Evolutionary conservation across 2,113 vertebrate genomes (phyloP).

Genomic region (Ranitomeya variabilis): DNA sequence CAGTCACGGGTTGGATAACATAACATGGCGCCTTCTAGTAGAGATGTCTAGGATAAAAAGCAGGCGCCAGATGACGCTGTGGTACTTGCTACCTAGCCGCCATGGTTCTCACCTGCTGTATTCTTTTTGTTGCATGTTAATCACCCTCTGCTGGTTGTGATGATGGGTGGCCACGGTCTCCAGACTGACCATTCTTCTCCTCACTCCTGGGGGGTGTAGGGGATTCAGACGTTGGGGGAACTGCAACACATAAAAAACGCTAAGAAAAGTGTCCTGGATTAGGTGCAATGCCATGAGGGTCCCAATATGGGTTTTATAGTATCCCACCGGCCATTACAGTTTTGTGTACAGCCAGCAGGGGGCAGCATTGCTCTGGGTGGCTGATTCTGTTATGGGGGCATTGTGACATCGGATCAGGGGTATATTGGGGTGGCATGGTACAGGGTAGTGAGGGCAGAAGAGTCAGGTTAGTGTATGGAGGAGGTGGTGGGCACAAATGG

Average conservation of each 20-base stretch:
- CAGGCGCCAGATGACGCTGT: background rate
- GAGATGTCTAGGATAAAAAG: no score
- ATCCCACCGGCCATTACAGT: background rate
- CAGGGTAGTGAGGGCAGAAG: no score
- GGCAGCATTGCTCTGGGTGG: background rate
- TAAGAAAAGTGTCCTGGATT: background rate
- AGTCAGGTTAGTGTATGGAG: no score
- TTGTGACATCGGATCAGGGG: no score
- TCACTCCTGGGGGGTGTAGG: conserved; percentile 67
- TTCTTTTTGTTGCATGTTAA: conserved; percentile 71
- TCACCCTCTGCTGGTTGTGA: conserved; percentile 72
- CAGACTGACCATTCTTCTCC: conserved; percentile 69
- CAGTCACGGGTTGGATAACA: background rate
- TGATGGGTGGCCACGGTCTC: conserved; percentile 71
- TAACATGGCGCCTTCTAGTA: background rate
- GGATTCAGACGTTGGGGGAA: conserved; percentile 68
- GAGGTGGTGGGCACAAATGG: no score
- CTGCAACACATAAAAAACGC: background rate
- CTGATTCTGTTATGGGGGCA: no score
- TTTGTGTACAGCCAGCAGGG: background rate
- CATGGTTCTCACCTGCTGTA: conserved; percentile 62
- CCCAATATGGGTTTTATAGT: background rate
- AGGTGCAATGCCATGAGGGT: no score
- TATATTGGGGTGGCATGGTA: no score
- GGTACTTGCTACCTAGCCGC: background rate